Conservation (phyloP, 2,888 invertebrate species). For the Dryocosmus kuriphilus region DNA sequence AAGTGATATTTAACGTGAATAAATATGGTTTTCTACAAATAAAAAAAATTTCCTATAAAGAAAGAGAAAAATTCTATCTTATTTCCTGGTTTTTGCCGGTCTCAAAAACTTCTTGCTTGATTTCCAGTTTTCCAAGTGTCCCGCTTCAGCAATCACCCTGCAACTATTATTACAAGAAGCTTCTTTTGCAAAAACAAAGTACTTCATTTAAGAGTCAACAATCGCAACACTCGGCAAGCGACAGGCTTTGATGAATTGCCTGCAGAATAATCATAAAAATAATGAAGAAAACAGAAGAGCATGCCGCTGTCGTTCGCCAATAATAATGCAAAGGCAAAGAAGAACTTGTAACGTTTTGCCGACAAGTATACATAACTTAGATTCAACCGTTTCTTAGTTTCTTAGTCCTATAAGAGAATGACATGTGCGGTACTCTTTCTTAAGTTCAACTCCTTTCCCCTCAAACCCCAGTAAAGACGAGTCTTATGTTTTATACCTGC, state of each 20-base stretch:
- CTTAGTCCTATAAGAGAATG: constrained; percentile 5
- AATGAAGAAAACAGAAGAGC: constrained; percentile 28
- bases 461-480: neutral
- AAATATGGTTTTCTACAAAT: no score
- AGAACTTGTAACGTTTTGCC: constrained; percentile 18
- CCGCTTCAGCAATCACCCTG: no score
- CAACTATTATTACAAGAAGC: neutral
- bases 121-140: no score
- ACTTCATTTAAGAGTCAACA: neutral
- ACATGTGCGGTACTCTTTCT: constrained; percentile 33
- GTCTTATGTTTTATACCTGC: neutral
- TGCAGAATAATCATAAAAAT: constrained; percentile 21
- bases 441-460: neutral
- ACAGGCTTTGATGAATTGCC: constrained; percentile 7
- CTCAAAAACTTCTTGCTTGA: no score
- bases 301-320: constrained; percentile 9
- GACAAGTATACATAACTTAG: constrained; percentile 28
- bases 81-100: no score
- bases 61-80: no score
- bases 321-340: constrained; percentile 7
- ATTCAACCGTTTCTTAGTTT: constrained; percentile 27
- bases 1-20: no score
- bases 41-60: no score
- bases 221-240: neutral
- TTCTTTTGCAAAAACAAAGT: neutral